Conservation (phyloP, 2,797 vertebrate species). For the Chrysolophus pictus region DNA sequence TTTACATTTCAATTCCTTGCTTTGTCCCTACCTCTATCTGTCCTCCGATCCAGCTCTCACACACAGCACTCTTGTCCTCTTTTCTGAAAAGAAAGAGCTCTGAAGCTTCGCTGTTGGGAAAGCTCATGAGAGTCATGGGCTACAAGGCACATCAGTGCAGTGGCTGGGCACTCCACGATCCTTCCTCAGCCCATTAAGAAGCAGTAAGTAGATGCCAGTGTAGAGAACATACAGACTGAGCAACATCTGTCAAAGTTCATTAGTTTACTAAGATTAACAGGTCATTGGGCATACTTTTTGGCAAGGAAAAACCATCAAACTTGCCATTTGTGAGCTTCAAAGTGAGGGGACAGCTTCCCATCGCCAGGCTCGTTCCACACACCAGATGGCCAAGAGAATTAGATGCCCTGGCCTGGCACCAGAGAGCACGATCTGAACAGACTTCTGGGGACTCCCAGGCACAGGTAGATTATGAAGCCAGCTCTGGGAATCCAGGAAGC, state of each 20-base stretch:
- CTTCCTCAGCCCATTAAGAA: constrained; percentile 31
- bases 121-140: not conserved
- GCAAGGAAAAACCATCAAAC: constrained; percentile 49
- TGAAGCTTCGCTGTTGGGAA: not conserved
- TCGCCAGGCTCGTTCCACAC: not conserved
- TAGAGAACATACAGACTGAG: not conserved
- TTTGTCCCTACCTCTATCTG: not conserved
- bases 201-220: constrained; percentile 33
- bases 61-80: not conserved
- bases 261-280: constrained; percentile 51
- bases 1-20: not conserved
- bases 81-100: not conserved
- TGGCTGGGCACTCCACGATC: not conserved
- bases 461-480: constrained; percentile 18
- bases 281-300: constrained; percentile 37
- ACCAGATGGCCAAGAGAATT: constrained; percentile 60
- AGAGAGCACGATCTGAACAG: not conserved
- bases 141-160: not conserved
- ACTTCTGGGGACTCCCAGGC: constrained; percentile 6
- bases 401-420: not conserved
- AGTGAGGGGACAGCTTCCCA: constrained; percentile 25
- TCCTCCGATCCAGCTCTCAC: not conserved
- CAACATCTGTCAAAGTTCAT: constrained; percentile 63
- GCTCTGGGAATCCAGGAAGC: not conserved
- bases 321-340: not conserved